A percentile compares a stretch with the other conserved stretches of the same genome.
phyloP scores from a whole-genome alignment of 2,797 vertebrate genomes.

The Phoxinus dragarum region DNA sequence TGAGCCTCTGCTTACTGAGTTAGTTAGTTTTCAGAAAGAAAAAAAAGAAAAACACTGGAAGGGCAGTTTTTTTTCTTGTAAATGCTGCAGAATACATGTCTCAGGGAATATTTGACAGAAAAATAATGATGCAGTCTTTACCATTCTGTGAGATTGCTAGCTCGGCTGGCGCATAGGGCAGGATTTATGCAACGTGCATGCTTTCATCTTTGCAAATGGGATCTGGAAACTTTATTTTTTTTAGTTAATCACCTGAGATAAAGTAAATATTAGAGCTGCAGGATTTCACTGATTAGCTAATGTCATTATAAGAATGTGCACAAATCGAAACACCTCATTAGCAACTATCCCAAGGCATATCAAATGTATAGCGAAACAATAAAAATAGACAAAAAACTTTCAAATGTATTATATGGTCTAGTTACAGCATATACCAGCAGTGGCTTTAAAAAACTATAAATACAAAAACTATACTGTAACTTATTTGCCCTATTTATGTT shows the following conservation, averaged over 20 bases:
- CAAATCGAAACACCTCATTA: background rate
- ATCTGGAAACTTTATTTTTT: background rate
- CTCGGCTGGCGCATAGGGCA: background rate
- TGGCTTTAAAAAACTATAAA: background rate
- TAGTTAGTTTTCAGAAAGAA: background rate
- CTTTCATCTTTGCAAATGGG: background rate
- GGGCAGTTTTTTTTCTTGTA: background rate
- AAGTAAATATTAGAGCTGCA: background rate
- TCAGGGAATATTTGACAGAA: constrained; percentile 9
- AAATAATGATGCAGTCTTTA: constrained; percentile 11
- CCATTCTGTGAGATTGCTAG: background rate
- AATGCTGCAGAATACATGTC: background rate
- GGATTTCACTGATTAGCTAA: constrained; percentile 11
- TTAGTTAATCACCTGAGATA: background rate
- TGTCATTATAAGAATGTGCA: background rate
- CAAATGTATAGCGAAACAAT: background rate
- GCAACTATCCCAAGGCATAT: background rate
- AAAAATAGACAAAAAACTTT: background rate
- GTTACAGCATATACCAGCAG: background rate
- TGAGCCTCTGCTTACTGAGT: constrained; percentile 4
- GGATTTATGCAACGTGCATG: background rate
- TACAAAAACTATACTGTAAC: background rate
- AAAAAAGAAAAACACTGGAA: background rate
- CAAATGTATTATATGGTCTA: background rate
- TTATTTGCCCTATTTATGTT: background rate